A percentile compares a stretch with the other conserved stretches of the same genome.
Evolutionary conservation across 2,888 invertebrate species (phyloP).

Genomic region (Notocelia uddmanniana): DNA sequence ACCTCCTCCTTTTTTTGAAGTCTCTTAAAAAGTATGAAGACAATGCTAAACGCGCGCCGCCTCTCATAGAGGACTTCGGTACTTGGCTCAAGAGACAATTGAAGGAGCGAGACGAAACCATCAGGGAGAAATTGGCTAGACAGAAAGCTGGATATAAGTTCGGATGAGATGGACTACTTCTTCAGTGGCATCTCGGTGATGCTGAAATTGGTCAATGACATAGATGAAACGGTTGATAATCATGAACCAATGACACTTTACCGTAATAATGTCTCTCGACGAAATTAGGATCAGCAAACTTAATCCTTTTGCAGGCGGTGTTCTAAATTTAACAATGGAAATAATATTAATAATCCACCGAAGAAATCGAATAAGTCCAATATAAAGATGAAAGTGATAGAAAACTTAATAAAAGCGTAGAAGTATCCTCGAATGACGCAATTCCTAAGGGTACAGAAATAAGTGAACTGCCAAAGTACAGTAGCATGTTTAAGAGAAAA

Average conservation of each 20-base stretch:
- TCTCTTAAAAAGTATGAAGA: no score
- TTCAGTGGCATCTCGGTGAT: no score
- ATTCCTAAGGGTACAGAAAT: neutral
- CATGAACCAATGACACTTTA: slow-evolving; percentile 18
- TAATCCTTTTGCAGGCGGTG: slow-evolving; percentile 62
- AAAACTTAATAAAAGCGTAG: neutral
- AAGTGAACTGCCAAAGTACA: no score
- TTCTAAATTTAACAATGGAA: slow-evolving; percentile 6
- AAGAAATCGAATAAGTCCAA: slow-evolving; percentile 17
- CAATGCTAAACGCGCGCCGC: no score
- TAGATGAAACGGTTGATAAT: neutral
- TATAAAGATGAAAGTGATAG: neutral
- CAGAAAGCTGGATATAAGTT: no score
- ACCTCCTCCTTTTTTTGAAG: no score
- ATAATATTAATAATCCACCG: slow-evolving; percentile 20
- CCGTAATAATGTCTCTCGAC: slow-evolving; percentile 17
- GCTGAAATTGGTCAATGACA: slow-evolving; percentile 48
- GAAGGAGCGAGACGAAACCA: no score
- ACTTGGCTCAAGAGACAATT: no score
- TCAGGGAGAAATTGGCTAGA: no score
- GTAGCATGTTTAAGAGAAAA: slow-evolving; percentile 18
- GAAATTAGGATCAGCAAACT: slow-evolving; percentile 61
- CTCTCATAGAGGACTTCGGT: no score
- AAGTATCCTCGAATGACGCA: neutral
- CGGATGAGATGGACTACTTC: no score